These are phyloP conservation scores for Heteropelma amictum DNA, from an alignment of 2,888 invertebrate species.

Conservation along the genomic window DNA sequence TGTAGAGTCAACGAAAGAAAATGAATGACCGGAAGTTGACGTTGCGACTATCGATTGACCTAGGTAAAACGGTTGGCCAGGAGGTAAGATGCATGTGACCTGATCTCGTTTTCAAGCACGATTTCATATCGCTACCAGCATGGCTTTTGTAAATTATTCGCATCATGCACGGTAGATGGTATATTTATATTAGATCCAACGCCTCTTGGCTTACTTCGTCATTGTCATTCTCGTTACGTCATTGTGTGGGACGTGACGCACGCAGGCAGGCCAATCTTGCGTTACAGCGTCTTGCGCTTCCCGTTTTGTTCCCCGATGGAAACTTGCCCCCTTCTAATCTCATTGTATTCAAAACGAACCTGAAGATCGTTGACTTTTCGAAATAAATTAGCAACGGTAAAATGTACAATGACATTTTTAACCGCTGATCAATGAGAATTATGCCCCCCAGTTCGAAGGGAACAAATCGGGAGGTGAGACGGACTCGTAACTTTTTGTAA, in stretches of 20 bases:
- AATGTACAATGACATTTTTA: not conserved
- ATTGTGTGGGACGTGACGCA: slow-evolving; percentile 52
- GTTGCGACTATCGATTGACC: slow-evolving; percentile 72
- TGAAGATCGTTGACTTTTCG: not conserved
- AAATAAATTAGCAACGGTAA: not conserved
- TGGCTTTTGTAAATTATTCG: slow-evolving; percentile 51
- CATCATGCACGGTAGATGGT: slow-evolving; percentile 11
- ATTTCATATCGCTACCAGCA: slow-evolving; percentile 41
- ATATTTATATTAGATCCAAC: slow-evolving; percentile 10
- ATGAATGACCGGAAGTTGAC: slow-evolving; percentile 67
- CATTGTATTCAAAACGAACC: not conserved
- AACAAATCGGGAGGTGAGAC: too few relatives aligned
- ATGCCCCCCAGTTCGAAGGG: not conserved
- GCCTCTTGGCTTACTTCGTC: slow-evolving; percentile 33
- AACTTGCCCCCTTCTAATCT: not conserved
- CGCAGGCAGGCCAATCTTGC: slow-evolving; percentile 51
- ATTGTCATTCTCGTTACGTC: slow-evolving; percentile 53
- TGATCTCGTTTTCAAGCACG: slow-evolving; percentile 35
- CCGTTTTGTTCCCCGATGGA: slow-evolving; percentile 28
- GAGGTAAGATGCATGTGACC: slow-evolving; percentile 73
- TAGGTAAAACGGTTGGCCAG: slow-evolving; percentile 68
- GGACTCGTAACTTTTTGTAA: too few relatives aligned
- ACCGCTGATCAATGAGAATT: not conserved
- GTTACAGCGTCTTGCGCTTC: slow-evolving; percentile 40
- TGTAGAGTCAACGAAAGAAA: slow-evolving; percentile 53